phyloP scores from a whole-genome alignment of 1,140 invertebrate species.

The Bombus superbus region DNA sequence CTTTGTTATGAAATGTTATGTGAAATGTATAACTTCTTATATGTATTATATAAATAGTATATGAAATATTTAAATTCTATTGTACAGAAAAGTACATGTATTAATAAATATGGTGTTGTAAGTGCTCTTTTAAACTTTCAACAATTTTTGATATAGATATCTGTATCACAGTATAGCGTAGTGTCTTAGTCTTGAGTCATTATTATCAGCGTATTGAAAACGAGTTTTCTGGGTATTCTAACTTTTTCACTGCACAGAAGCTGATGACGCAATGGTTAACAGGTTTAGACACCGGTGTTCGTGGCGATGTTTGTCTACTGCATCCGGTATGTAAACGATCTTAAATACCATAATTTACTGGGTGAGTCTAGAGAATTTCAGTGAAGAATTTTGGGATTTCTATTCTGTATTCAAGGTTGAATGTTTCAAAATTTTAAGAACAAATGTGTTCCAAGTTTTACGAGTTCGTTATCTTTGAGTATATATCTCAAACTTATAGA shows the following conservation, averaged over 20 bases:
- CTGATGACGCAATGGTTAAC: conserved; percentile 19
- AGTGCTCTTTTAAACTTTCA: not conserved
- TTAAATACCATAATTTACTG: not conserved
- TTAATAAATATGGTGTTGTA: not conserved
- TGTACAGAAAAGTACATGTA: too few relatives aligned
- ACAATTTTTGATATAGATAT: not conserved
- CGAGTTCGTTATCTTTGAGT: too few relatives aligned
- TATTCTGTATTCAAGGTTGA: not conserved
- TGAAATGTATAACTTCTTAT: too few relatives aligned
- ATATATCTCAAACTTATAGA: too few relatives aligned
- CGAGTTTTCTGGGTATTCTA: conserved; percentile 8
- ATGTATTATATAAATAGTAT: too few relatives aligned
- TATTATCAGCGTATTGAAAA: conserved; percentile 21
- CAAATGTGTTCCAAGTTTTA: too few relatives aligned
- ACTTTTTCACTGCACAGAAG: not conserved
- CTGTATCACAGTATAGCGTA: not conserved
- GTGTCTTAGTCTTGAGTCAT: not conserved
- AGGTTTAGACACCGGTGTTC: conserved; percentile 13
- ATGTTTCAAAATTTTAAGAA: too few relatives aligned
- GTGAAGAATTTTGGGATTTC: not conserved
- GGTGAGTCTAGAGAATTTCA: not conserved
- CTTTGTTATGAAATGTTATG: too few relatives aligned
- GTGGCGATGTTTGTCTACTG: not conserved
- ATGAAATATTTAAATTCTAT: too few relatives aligned
- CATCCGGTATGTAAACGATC: not conserved